Evolutionary conservation across 1,140 invertebrate species (phyloP).

Genomic region (Tetragonula clypearis): DNA sequence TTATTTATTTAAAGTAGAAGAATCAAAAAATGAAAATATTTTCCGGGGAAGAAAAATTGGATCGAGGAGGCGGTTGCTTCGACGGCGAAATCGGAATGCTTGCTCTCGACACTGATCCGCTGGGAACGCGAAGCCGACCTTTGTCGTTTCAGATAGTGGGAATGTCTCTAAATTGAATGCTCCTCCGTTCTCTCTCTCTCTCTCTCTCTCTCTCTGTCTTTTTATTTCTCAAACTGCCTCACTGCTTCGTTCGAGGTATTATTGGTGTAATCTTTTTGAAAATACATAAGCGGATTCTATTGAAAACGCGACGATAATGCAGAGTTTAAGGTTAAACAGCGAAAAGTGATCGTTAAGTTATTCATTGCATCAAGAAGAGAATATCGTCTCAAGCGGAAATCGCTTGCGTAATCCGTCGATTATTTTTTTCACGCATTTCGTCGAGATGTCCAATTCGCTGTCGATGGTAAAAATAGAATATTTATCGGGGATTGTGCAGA

Average conservation of each 20-base stretch:
- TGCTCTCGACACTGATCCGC: neutral
- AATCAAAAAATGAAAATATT: neutral
- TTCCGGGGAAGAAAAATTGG: neutral
- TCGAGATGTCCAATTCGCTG: neutral
- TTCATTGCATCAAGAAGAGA: too few relatives aligned
- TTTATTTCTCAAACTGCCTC: neutral
- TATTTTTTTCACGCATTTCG: neutral
- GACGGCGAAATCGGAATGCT: neutral
- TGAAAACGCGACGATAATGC: neutral
- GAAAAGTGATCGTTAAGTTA: neutral
- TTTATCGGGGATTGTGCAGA: slow-evolving; percentile 25
- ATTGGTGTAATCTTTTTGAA: neutral
- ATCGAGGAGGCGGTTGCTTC: neutral
- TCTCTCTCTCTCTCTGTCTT: too few relatives aligned
- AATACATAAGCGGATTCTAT: neutral
- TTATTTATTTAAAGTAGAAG: too few relatives aligned
- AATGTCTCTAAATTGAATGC: slow-evolving; percentile 1
- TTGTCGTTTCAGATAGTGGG: neutral
- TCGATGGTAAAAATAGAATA: neutral
- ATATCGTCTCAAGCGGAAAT: neutral
- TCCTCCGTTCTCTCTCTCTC: too few relatives aligned
- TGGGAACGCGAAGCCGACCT: neutral
- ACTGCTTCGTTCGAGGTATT: neutral
- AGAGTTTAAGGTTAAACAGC: too few relatives aligned
- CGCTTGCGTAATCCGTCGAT: neutral